These are phyloP conservation scores for Pteropus alecto DNA, from an alignment of 2,113 vertebrate genomes.

Conservation along the genomic window DNA sequence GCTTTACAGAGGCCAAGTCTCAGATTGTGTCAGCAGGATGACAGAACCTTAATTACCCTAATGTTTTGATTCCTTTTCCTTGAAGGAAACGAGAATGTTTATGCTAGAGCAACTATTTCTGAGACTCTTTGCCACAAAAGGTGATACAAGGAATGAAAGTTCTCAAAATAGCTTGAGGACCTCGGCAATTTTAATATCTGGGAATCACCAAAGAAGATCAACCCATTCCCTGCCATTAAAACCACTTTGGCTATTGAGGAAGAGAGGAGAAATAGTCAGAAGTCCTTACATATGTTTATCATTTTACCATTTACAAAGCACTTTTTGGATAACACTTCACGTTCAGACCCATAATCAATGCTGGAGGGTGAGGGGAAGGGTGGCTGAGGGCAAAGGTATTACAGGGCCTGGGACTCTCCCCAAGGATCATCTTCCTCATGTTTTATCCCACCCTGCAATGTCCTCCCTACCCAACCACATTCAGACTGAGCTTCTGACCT, in stretches of 20 bases:
- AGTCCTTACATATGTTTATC: fast-evolving
- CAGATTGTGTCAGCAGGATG: background rate
- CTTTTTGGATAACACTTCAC: background rate
- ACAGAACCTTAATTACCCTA: background rate
- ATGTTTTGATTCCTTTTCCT: background rate
- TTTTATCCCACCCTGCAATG: background rate
- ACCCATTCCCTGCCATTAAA: fast-evolving
- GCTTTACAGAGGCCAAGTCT: background rate
- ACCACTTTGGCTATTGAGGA: background rate
- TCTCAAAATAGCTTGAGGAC: background rate
- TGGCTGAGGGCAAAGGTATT: background rate
- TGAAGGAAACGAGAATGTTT: background rate
- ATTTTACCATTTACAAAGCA: background rate
- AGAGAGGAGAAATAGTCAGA: background rate
- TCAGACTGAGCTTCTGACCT: background rate
- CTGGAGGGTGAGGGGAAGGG: background rate
- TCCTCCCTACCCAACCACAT: background rate
- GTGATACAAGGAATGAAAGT: background rate
- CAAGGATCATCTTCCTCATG: background rate
- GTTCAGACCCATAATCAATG: background rate
- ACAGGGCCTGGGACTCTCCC: no score
- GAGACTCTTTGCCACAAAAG: background rate
- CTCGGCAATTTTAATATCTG: background rate
- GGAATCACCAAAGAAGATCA: background rate
- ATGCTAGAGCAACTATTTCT: background rate